phyloP scores from a whole-genome alignment of 2,113 vertebrate species.

The Engystomops pustulosus region DNA sequence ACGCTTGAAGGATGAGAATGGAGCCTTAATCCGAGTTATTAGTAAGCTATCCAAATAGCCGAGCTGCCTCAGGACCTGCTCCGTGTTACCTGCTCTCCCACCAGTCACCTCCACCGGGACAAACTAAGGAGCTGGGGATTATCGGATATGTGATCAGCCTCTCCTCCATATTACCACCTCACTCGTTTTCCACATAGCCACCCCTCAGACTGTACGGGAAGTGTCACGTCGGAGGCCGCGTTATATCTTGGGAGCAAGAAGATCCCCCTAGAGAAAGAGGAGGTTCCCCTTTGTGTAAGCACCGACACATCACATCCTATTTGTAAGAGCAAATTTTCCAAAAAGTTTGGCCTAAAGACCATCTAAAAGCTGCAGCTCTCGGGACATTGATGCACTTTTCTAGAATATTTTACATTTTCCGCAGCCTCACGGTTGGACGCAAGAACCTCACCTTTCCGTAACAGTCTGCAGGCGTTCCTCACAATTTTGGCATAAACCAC shows the following conservation, averaged over 20 bases:
- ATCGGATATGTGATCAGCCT: conserved; percentile 13
- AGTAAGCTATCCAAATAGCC: conserved; percentile 97
- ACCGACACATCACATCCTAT: not conserved
- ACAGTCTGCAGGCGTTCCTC: no score
- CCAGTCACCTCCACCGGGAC: conserved; percentile 58
- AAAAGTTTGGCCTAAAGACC: not conserved
- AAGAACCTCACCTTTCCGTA: not conserved
- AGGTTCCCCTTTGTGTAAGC: no score
- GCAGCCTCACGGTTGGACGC: not conserved
- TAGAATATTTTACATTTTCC: not conserved
- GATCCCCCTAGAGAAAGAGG: not conserved
- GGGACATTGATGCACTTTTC: not conserved
- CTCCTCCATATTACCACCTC: not conserved
- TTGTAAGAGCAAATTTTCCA: not conserved
- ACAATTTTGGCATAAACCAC: no score
- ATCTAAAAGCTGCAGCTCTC: not conserved
- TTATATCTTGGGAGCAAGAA: not conserved
- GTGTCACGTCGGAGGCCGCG: conserved; percentile 36
- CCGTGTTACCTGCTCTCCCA: conserved; percentile 59
- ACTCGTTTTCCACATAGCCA: conserved; percentile 30
- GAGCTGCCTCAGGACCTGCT: conserved; percentile 51
- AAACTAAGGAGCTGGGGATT: conserved; percentile 15
- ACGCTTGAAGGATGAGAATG: conserved; percentile 96
- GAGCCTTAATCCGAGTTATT: conserved; percentile 97
- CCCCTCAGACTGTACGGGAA: conserved; percentile 39